Conservation (phyloP, 2,888 invertebrate genomes). For the Drosophila mayaguana region DNA sequence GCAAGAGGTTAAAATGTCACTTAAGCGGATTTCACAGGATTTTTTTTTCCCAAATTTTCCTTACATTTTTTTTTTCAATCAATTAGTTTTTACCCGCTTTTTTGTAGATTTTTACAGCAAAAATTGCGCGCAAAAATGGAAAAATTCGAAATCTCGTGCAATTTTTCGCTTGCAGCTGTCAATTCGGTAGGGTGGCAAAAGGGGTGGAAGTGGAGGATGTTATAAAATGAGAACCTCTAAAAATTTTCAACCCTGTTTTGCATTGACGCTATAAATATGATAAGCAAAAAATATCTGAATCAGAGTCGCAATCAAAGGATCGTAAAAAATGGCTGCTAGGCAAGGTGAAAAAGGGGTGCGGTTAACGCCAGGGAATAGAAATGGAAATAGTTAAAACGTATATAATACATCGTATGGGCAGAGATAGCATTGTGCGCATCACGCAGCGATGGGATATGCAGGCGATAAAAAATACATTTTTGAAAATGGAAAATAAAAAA, state of each 20-base stretch:
- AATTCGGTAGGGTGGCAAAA: slow-evolving; percentile 30
- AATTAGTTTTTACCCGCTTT: slow-evolving; percentile 49
- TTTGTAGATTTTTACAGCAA: slow-evolving; percentile 54
- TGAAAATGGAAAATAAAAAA: slow-evolving; percentile 7
- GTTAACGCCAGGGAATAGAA: slow-evolving; percentile 4
- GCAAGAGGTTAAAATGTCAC: slow-evolving; percentile 80
- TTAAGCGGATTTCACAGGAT: slow-evolving; percentile 64
- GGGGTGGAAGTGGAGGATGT: slow-evolving; percentile 63
- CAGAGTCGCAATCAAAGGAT: slow-evolving; percentile 32
- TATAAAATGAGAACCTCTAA: slow-evolving; percentile 49
- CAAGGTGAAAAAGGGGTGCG: slow-evolving; percentile 49
- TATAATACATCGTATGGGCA: slow-evolving; percentile 10
- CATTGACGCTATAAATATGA: slow-evolving; percentile 60
- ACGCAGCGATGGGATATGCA: slow-evolving; percentile 41
- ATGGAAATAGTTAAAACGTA: slow-evolving; percentile 1
- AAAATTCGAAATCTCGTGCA: slow-evolving; percentile 16
- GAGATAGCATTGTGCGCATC: slow-evolving; percentile 68
- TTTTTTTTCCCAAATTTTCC: slow-evolving; percentile 24
- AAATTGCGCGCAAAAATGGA: slow-evolving; percentile 61
- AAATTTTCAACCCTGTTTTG: slow-evolving; percentile 76
- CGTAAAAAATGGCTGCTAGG: slow-evolving; percentile 41
- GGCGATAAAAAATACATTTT: slow-evolving; percentile 24
- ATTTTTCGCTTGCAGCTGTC: slow-evolving; percentile 63
- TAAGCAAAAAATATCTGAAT: slow-evolving; percentile 51
- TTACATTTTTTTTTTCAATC: slow-evolving; percentile 42